Evolutionary conservation across 2,888 invertebrate species (phyloP), one percentile per base, ranked within the genome.

Genomic region (Drosophila meridiana): DNA sequence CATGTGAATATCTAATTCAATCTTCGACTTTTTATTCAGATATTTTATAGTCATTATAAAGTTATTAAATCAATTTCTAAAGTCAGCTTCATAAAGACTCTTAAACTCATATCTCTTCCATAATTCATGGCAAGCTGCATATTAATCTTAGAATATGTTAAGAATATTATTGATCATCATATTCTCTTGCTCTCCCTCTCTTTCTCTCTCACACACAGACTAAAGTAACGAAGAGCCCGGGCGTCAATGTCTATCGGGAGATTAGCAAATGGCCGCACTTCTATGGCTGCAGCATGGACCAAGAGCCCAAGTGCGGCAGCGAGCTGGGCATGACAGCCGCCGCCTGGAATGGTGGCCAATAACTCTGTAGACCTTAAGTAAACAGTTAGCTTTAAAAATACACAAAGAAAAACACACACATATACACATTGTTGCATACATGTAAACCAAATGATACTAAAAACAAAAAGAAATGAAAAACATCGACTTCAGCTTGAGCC

Each of bases 241-340:
- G 95, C 4, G 79, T 80, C 9, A 92, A 94, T 87, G 92, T 94
- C 2, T 94, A 93, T 65, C 91, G 92, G 34, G 92, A 93, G 76
- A 94, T 95, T 20, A 92, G 92, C 42, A 93, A 90, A 9, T 94
- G 94, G 94, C 93, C 94, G 1, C 94, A 94, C 83, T 94, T 92
- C 82, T 92, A 92, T 81, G 86, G 83, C 7, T 93, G 93, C 69
- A 85, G 91, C 59, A 87, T 85, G 78, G 56, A 82, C 4, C 77
- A 74, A n/a, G 79, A 87, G 40, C 87, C 87, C 30, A 79, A 75
- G 38, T 93, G 93, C 75, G 93, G 93, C 65, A 79, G 62, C 62
- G 93, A 93, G 71, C 64, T 93, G 69, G 92, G 91, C 50, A 89
- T 93, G 85, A 78, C 73, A 26, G 80, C 82, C 9, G 78, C 73